phyloP scores from a whole-genome alignment of 1,140 invertebrate species.

The Aricia agestis region DNA sequence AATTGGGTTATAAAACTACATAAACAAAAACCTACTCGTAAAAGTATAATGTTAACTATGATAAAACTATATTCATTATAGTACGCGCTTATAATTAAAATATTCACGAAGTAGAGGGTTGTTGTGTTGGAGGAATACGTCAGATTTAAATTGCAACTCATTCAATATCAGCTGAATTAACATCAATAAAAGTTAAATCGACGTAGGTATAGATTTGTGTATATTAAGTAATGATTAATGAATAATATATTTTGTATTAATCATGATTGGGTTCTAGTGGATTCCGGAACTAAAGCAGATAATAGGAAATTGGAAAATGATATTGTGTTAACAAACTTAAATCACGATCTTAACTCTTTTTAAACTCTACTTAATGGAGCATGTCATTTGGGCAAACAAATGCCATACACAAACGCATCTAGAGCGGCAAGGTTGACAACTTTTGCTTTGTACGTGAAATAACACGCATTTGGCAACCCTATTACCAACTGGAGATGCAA shows the following conservation, averaged over 20 bases:
- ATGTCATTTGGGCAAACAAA: too few species aligned
- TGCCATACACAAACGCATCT: neutral
- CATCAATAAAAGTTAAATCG: too few species aligned
- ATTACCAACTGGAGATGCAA: neutral
- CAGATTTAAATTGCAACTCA: neutral
- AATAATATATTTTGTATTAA: neutral
- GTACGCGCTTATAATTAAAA: neutral
- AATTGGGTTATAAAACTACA: neutral
- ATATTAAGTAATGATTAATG: neutral
- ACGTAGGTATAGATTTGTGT: neutral
- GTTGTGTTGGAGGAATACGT: neutral
- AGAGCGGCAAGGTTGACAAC: too few species aligned
- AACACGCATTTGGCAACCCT: neutral
- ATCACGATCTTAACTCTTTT: too few species aligned
- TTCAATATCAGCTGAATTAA: neutral
- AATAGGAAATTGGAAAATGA: too few species aligned
- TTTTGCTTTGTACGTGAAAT: neutral
- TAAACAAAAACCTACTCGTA: neutral
- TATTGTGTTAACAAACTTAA: too few species aligned
- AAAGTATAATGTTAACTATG: neutral
- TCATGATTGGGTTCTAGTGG: too few species aligned
- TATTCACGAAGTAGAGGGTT: neutral
- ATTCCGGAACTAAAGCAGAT: too few species aligned
- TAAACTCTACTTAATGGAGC: too few species aligned
- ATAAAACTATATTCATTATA: neutral